A percentile compares a stretch with the other conserved stretches of the same genome.
phyloP scores from a whole-genome alignment of 2,797 vertebrate species.

The Netta rufina region DNA sequence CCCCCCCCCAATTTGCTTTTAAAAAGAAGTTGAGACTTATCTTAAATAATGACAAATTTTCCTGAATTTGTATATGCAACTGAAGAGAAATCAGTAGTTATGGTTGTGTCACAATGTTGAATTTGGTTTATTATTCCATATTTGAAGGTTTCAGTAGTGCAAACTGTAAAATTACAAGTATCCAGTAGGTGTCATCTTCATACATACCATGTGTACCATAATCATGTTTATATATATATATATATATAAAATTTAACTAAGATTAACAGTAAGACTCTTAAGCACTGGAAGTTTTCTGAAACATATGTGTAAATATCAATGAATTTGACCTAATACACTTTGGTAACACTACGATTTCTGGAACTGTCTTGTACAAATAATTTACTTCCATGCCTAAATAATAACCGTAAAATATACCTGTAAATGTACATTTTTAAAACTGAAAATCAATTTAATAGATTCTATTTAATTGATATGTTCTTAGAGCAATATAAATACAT shows the following conservation, averaged over 20 bases:
- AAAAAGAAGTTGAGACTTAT: neutral
- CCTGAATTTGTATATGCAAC: neutral
- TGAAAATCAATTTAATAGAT: constrained; percentile 13
- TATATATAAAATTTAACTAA: neutral
- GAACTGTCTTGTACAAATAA: neutral
- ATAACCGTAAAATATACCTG: neutral
- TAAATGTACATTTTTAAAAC: neutral
- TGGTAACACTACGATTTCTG: neutral
- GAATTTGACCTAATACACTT: neutral
- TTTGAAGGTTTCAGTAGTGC: neutral
- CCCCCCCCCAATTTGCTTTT: neutral
- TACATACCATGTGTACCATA: neutral
- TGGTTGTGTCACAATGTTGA: neutral
- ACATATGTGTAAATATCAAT: neutral
- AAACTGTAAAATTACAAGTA: neutral
- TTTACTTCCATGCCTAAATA: neutral
- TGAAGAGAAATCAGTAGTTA: neutral
- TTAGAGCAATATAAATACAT: neutral
- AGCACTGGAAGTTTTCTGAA: neutral
- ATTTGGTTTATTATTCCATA: neutral
- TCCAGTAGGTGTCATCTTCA: constrained; percentile 44
- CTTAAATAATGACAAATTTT: neutral
- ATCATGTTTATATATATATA: neutral
- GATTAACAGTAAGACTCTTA: neutral
- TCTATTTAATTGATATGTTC: neutral